phyloP scores from a whole-genome alignment of 1,140 invertebrate genomes.

The Coenobita brevimanus region DNA sequence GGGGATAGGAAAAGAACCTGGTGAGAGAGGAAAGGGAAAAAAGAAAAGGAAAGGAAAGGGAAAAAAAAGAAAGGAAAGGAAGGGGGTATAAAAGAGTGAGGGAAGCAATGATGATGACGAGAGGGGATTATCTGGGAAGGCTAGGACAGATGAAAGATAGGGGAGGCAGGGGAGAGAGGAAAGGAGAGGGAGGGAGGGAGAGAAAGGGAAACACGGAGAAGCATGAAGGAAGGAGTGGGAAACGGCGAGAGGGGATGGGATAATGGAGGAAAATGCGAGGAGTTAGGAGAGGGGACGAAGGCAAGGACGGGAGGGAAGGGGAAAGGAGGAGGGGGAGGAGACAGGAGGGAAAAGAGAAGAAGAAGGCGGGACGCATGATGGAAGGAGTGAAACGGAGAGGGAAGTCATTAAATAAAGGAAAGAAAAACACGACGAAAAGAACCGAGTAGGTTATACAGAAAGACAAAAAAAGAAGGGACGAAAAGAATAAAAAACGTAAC shows the following conservation, averaged over 20 bases:
- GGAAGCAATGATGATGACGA: not conserved
- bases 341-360: not conserved
- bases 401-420: not conserved
- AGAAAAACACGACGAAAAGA: not conserved
- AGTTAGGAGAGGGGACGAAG: not conserved
- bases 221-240: not conserved
- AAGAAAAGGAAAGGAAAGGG: not conserved
- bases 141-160: no score
- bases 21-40: not conserved
- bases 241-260: not conserved
- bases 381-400: not conserved
- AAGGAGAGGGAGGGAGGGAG: not conserved
- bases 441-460: not conserved
- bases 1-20: no score
- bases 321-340: no score
- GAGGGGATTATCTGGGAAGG: not conserved
- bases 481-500: not conserved
- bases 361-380: not conserved
- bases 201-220: not conserved
- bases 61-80: not conserved
- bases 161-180: no score
- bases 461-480: not conserved
- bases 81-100: not conserved
- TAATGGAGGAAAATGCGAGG: not conserved
- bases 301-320: not conserved